Conservation (phyloP, 2,888 invertebrate species). For the Volucella zonaria region DNA sequence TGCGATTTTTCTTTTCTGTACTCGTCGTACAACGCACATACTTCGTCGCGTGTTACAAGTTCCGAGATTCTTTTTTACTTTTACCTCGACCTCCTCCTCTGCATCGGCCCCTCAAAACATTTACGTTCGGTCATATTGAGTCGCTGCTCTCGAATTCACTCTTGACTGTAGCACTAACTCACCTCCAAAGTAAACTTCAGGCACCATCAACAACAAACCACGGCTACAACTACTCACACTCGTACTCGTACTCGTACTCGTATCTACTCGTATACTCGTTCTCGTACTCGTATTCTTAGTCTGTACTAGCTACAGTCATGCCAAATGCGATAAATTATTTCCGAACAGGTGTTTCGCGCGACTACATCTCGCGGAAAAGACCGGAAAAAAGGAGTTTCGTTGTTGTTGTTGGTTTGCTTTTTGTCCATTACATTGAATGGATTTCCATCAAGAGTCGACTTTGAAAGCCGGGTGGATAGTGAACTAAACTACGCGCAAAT, state of each 20-base stretch:
- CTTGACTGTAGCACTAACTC: constrained; percentile 43
- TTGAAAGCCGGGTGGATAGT: constrained; percentile 10
- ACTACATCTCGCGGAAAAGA: constrained; percentile 69
- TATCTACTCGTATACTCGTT: not conserved
- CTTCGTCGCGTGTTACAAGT: constrained; percentile 68
- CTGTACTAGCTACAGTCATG: constrained; percentile 14
- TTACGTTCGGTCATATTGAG: constrained; percentile 59
- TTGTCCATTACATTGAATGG: constrained; percentile 37
- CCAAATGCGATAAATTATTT: constrained; percentile 72
- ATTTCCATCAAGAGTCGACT: constrained; percentile 5
- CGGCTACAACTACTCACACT: constrained; percentile 14
- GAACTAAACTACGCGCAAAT: constrained; percentile 25
- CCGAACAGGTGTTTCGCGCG: constrained; percentile 73
- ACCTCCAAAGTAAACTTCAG: constrained; percentile 34
- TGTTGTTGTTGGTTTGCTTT: constrained; percentile 22
- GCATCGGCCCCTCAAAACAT: constrained; percentile 8
- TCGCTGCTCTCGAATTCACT: constrained; percentile 26
- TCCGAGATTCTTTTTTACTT: constrained; percentile 41
- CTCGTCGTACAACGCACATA: constrained; percentile 38
- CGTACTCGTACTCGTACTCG: constrained; percentile 10
- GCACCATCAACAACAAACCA: constrained; percentile 45
- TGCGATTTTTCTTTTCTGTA: constrained; percentile 4
- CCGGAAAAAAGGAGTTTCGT: constrained; percentile 64
- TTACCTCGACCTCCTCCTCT: constrained; percentile 3
- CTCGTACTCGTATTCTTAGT: no score